Base-by-base conservation (phyloP, 2,797 vertebrate genomes). In the Uromys caudimaculatus region DNA sequence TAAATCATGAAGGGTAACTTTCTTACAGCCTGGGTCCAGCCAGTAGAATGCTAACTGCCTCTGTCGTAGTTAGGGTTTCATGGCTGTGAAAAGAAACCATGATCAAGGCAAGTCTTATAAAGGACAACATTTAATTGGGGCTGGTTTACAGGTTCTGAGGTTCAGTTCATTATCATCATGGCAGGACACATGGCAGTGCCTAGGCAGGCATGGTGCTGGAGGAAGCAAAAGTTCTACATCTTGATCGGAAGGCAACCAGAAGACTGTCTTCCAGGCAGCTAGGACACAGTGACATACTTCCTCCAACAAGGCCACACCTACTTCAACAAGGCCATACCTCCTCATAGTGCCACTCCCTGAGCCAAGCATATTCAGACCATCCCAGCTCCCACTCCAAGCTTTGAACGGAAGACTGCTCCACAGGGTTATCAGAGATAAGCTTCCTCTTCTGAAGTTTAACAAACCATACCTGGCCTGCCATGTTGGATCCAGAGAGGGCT, bases 1-100 rank as follows among this genome's bases (percentile, higher is more conserved):
- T 98, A 97, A 98, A 97, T 98, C 95, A 97, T 54, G 86, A 95
- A 97, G 78, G 89, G 91, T 71, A 93, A 94, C 91, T 84, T 97
- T 97, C 97, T 81, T 60, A 89, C 83, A 94, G 95, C 93, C 86
- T 62, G 52, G 29, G 75, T 96, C 85, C 95, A 95, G 50, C 71
- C 21, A 54, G 38, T 52, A 86, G 86, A 79, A 64, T n/a, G 76
- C 89, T 54, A 76, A 79, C 88, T 81, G 50, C 44, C 17, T 38
- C 69, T 71, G 69, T 38, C 69, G 19, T 71, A 38, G n/a, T 38
- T 8, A n/a, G 16, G 35, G 35, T 71, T 71, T 21, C 69, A 71
- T 71, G 35, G 69, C 69, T 71, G n/a, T 71, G 69, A 38, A 71
- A 10, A 38, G 69, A 38, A 3, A 19, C 69, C 69, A 38, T 38